A percentile compares a stretch with the other conserved stretches of the same genome.
Evolutionary conservation across 2,797 vertebrate genomes (phyloP).

Genomic region (Micromesistius poutassou): DNA sequence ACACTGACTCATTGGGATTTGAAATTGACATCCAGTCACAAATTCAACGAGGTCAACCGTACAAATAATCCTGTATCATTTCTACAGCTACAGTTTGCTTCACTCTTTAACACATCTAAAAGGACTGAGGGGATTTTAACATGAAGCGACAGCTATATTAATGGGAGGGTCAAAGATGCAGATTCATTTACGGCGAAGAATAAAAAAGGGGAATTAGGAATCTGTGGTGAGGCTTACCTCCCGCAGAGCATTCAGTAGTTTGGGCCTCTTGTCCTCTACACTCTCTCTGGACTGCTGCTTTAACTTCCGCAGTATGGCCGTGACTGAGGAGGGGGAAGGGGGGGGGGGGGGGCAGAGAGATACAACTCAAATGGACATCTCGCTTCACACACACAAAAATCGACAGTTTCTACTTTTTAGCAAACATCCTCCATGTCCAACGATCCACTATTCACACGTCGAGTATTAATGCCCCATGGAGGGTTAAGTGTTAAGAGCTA

Average conservation of each 20-base stretch:
- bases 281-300: slow-evolving; percentile 97
- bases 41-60: background rate
- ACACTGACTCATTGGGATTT: background rate
- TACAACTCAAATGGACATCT: background rate
- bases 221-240: slow-evolving; percentile 75
- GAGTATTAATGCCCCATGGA: background rate
- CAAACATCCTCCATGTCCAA: background rate
- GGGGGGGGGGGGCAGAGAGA: background rate
- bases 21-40: background rate
- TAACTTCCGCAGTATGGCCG: slow-evolving; percentile 90
- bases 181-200: background rate
- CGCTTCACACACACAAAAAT: background rate
- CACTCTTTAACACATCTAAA: background rate
- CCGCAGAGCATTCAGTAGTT: slow-evolving; percentile 89
- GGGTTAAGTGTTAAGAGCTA: background rate
- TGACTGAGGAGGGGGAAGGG: slow-evolving; percentile 72
- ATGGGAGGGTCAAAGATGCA: background rate
- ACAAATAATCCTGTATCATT: background rate
- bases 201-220: background rate
- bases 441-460: background rate
- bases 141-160: background rate
- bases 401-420: background rate
- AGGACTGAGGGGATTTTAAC: background rate
- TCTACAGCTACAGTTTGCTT: background rate
- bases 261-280: slow-evolving; percentile 94